Evolutionary conservation across 2,113 vertebrate genomes (phyloP), one percentile per base, ranked within the genome.

Genomic region (Athene cunicularia): DNA sequence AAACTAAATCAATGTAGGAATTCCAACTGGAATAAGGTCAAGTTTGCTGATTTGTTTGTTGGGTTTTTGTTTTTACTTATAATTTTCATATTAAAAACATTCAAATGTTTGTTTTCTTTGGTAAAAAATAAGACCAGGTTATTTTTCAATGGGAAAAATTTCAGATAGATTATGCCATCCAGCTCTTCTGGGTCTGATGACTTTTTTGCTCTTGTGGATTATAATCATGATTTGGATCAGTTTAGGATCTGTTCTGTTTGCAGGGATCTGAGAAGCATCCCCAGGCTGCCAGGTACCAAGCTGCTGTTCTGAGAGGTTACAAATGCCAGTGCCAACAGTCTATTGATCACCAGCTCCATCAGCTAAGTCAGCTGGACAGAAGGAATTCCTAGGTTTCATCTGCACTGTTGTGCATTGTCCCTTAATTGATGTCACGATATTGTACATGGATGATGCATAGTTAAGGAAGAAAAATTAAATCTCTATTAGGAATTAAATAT

Each of bases 281-380:
- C 32, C 12, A 43, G 27, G 20, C 47, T 75, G 35, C 80, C 32
- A 84, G 60, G 41, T 73, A 84, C 39, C n/a, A 45, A 37, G 26
- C 5, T 77, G 26, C 12, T 28, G 21, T 83, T 96, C 66, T 59
- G 33, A 76, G 74, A 43, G 21, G 28, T 64, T 88, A 39, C 27
- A 58, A 63, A 67, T 0, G 0, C 10, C 22, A 62, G 0, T 70
- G 47, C 32, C 66, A 71, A 20, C 20, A 55, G 28, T 49, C 23
- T 71, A 0, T 24, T 62, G 30, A 41, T 86, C 47, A 37, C 8
- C 33, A 63, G 30, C 26, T 74, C 35, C 50, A 18, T 37, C 4
- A 2, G 26, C 35, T 88, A 55, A 80, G 80, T 76, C 32, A 52
- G 12, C 45, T 67, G 60, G 47, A 27, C 43, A 67, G 45, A 66